Evolutionary conservation across 2,113 vertebrate genomes (phyloP), one percentile per base, ranked within the genome.

Genomic region (Cisticola juncidis): DNA sequence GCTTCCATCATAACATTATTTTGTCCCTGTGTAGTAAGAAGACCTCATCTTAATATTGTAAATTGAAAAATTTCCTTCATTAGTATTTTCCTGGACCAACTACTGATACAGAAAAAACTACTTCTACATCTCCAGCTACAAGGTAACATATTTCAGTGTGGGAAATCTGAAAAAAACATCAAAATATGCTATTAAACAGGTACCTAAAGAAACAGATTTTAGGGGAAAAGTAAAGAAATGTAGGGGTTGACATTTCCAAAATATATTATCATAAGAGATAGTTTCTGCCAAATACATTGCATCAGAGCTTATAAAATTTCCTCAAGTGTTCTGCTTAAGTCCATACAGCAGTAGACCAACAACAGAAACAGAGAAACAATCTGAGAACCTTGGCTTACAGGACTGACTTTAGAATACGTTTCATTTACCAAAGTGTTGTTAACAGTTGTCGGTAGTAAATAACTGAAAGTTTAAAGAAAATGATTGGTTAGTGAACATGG

Each of bases 291-390:
- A 61, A 73, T 13, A 24, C 22, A 12, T 53, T 56, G 3, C 17
- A 45, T 28, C 5, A 31, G 24, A 42, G 8, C 10, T 54, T 61
- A 47, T 28, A 38, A 89, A 68, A 76, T 72, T 36, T 25, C 42
- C 9, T 64, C 31, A 33, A 12, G 4, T 31, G 25, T 5, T 29
- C 28, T 47, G 5, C 1, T 0, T 47, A n/a, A 45, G 23, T 51
- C 23, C 33, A 9, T n/a, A 22, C 1, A 66, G 2, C 9, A 33
- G 47, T n/a, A 64, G 28, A 26, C 2, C 20, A 36, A 29, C 1
- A 7, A 31, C 6, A 82, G 56, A 70, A 90, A 10, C 1, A 4
- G 15, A 13, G 15, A n/a, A 4, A 48, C 24, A 13, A 36, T 38
- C 35, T 47, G 53, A 50, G 40, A 79, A 13, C 24, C 40, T 62